A percentile compares a stretch with the other conserved stretches of the same genome.
Conservation (phyloP, 2,888 invertebrate genomes). For the Troides helena region DNA sequence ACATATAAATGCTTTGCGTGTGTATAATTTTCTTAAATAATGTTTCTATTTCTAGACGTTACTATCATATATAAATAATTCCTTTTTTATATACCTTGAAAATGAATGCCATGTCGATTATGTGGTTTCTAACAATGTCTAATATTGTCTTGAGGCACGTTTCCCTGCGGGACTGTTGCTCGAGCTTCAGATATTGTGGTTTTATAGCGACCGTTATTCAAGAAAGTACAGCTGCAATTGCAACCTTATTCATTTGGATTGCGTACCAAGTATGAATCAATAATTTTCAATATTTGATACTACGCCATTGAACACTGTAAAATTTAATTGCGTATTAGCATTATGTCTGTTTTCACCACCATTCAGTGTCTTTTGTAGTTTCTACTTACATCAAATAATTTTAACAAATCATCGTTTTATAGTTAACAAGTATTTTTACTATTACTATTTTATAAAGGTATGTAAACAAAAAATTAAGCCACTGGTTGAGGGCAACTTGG, state of each 20-base stretch:
- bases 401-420: not conserved
- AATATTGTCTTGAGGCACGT: conserved; percentile 43
- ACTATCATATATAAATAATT: not conserved
- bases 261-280: conserved; percentile 75
- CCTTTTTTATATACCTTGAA: conserved; percentile 55
- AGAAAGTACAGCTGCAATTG: conserved; percentile 66
- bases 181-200: conserved; percentile 53
- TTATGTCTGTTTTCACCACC: conserved; percentile 11
- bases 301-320: conserved; percentile 54
- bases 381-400: not conserved
- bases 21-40: not conserved
- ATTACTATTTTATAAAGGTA: too few relatives aligned
- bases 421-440: not conserved
- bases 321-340: conserved; percentile 12
- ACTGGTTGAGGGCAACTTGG: too few relatives aligned
- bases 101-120: conserved; percentile 59
- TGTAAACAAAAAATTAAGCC: too few relatives aligned
- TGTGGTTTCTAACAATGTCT: conserved; percentile 17
- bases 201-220: conserved; percentile 67
- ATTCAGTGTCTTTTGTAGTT: not conserved
- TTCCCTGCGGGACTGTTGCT: conserved; percentile 61
- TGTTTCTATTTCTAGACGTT: not conserved
- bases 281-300: conserved; percentile 71
- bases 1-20: not conserved
- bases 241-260: conserved; percentile 60